phyloP scores from a whole-genome alignment of 2,797 vertebrate genomes.

The Parauchenoglanis ngamensis region DNA sequence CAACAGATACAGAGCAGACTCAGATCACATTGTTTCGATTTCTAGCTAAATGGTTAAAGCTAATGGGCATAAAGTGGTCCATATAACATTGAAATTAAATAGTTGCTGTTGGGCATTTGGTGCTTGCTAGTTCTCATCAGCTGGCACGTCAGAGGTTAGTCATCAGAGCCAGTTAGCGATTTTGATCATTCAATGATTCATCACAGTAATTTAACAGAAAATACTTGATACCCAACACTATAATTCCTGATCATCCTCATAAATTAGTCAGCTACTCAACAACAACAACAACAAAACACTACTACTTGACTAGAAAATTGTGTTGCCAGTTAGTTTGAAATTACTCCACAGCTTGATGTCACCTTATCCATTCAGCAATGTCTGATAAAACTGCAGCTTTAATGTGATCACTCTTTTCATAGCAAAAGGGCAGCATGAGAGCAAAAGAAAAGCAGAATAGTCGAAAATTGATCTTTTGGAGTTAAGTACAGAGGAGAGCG shows the following conservation, averaged over 20 bases:
- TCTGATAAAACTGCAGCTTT: not conserved
- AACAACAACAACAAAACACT: not conserved
- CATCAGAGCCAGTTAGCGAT: not conserved
- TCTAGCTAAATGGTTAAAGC: not conserved
- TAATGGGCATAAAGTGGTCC: not conserved
- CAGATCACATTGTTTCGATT: not conserved
- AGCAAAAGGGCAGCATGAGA: constrained; percentile 12
- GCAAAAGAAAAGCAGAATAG: constrained; percentile 31
- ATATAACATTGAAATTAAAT: not conserved
- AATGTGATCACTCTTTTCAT: not conserved
- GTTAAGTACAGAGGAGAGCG: constrained; percentile 34
- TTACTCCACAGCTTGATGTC: not conserved
- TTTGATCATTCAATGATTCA: not conserved
- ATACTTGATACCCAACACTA: not conserved
- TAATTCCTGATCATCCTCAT: not conserved
- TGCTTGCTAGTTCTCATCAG: not conserved
- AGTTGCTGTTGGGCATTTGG: not conserved
- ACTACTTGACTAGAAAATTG: not conserved
- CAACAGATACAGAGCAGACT: not conserved
- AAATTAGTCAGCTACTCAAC: not conserved
- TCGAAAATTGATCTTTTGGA: constrained; percentile 9
- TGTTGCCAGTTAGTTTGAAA: not conserved
- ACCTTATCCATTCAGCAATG: no score
- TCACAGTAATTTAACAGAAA: not conserved
- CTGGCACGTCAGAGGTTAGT: not conserved